Evolutionary conservation across 2,113 vertebrate genomes (phyloP).

Genomic region (Progne subis): DNA sequence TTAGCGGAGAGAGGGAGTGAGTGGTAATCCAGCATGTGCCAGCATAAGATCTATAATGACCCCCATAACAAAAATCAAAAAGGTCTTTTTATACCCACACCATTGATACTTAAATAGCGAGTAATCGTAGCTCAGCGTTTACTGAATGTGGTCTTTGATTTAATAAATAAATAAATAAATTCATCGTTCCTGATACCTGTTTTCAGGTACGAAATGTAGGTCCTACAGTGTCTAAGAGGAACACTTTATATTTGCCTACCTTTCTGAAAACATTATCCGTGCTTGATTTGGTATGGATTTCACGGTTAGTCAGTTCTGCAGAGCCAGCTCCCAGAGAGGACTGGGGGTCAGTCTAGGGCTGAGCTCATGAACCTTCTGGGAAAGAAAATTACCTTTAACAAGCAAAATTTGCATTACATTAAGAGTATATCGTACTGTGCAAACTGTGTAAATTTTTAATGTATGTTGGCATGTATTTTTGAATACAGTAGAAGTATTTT

Average conservation of each 20-base stretch:
- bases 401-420: not conserved
- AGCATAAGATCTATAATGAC: not conserved
- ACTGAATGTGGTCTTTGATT: not conserved
- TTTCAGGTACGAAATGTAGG: not conserved
- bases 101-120: not conserved
- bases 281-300: not conserved
- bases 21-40: not conserved
- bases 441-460: not conserved
- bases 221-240: not conserved
- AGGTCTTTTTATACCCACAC: rapidly evolving
- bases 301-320: not conserved
- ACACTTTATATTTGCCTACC: not conserved
- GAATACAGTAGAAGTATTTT: not conserved
- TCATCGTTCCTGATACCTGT: not conserved
- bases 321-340: not conserved
- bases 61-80: not conserved
- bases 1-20: not conserved
- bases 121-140: not conserved
- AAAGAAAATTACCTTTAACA: constrained; percentile 24
- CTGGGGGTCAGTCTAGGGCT: not conserved
- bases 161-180: not conserved
- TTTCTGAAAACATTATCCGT: not conserved
- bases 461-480: not conserved
- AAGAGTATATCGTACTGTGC: not conserved
- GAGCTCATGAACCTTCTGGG: not conserved